phyloP scores from a whole-genome alignment of 2,888 invertebrate species.

The Sipha maydis region DNA sequence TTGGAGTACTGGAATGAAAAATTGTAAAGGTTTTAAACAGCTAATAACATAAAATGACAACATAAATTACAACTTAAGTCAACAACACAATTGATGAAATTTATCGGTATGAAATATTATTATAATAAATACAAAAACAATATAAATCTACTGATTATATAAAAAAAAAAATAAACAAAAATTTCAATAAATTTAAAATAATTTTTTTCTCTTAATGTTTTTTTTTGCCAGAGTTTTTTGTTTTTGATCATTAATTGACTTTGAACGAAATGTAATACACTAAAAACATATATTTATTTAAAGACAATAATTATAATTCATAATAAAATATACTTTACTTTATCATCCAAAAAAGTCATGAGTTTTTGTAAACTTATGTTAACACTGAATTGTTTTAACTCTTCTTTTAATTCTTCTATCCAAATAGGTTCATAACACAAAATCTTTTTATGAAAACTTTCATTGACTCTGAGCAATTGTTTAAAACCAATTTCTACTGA shows the following conservation, averaged over 20 bases:
- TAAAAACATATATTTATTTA: conserved; percentile 19
- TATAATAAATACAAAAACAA: background rate
- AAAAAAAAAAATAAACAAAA: background rate
- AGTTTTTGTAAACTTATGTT: conserved; percentile 69
- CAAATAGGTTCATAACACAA: conserved; percentile 70
- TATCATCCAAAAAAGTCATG: conserved; percentile 70
- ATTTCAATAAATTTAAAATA: conserved; percentile 28
- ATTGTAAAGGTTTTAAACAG: too few relatives aligned
- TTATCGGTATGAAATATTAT: background rate
- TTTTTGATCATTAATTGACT: conserved; percentile 33
- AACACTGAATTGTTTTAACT: conserved; percentile 68
- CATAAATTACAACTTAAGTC: too few relatives aligned
- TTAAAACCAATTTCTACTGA: conserved; percentile 64
- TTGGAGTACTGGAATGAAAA: too few relatives aligned
- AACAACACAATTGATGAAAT: too few relatives aligned
- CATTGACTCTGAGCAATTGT: conserved; percentile 67
- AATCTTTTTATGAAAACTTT: conserved; percentile 68
- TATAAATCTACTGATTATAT: background rate
- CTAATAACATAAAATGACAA: too few relatives aligned
- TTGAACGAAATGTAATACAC: conserved; percentile 55
- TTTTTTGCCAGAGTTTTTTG: conserved; percentile 41
- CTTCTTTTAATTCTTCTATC: conserved; percentile 68
- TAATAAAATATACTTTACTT: conserved; percentile 66
- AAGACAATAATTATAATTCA: too few relatives aligned
- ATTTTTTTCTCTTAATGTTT: conserved; percentile 39